Evolutionary conservation across 2,113 vertebrate species (phyloP), one percentile per base, ranked within the genome.

Genomic region (Chaetura pelagica): DNA sequence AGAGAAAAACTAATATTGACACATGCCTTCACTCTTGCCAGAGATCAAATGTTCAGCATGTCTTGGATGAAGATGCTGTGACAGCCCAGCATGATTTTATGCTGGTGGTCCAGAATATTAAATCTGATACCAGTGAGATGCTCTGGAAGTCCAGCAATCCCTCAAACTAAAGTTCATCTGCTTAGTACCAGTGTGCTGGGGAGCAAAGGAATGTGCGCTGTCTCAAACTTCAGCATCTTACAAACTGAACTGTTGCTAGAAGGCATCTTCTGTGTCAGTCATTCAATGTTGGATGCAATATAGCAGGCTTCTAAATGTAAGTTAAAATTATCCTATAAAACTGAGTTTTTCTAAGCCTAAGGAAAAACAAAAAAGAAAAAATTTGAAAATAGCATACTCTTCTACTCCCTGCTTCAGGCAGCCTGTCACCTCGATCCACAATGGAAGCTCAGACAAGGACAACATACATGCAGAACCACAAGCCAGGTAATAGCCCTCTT

Each of bases 401-500:
- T 74, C 7, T 8, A 30, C 5, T 62, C 4, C 2, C 11, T 51
- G 1, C n/a, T 68, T 23, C 35, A 55, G 35, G 26, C 29, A 89
- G 30, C 26, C 49, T 52, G 19, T 71, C 42, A 62, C 76, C 87
- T 78, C 62, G 59, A 42, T 52, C 62, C 12, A 6, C 2, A 3
- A 11, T 8, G 22, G 40, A 80, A 3, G 5, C 42, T 69, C 32
- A 62, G 21, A 49, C 61, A 74, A 94, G 73, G 38, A 91, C 42
- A 77, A 44, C 10, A 69, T 3, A 57, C 0, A 0, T 12, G 40
- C n/a, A 72, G 57, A 15, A 55, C 1, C 22, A 42, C 24, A 27
- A 74, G 18, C 18, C 42, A 69, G 26, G 38, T 72, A 69, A 54
- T 8, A 89, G 66, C 10, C 24, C 7, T 29, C 15, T 15, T 40